Evolutionary conservation across 2,797 vertebrate species (phyloP).

Genomic region (Xenentodon cancila): DNA sequence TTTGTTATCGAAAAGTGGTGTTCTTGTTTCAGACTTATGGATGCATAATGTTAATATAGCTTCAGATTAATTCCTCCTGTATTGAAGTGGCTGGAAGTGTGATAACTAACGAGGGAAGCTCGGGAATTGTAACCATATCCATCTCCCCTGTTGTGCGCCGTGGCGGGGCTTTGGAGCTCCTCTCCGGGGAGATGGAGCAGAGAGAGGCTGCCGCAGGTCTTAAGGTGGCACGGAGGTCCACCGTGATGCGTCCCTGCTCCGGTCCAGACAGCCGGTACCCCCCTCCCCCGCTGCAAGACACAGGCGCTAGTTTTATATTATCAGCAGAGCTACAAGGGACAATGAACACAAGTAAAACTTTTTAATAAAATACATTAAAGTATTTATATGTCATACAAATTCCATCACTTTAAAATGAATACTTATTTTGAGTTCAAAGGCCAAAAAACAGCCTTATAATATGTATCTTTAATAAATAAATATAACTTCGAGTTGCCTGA

Average conservation of each 20-base stretch:
- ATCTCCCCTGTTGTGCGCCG: conserved; percentile 38
- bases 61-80: conserved; percentile 3
- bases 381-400: too few relatives aligned
- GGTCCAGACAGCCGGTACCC: conserved; percentile 25
- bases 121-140: conserved; percentile 29
- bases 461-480: neutral
- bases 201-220: conserved; percentile 69
- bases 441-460: neutral
- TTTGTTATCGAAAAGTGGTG: too few relatives aligned
- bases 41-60: too few relatives aligned
- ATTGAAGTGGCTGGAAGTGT: conserved; percentile 31
- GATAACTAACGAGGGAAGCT: conserved; percentile 39
- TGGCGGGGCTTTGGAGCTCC: conserved; percentile 42
- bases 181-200: conserved; percentile 58
- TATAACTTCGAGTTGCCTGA: neutral
- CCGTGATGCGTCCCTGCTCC: neutral
- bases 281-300: conserved; percentile 27
- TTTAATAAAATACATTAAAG: neutral
- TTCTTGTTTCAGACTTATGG: too few relatives aligned
- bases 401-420: neutral
- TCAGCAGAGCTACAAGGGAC: neutral
- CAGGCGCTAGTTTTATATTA: conserved; percentile 42
- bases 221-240: conserved; percentile 69
- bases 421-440: neutral
- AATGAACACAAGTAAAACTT: neutral